Percentiles rank a stretch among this genome's conserved stretches.
Evolutionary conservation across 2,797 vertebrate genomes (phyloP).

Genomic region (Pogoniulus pusillus): DNA sequence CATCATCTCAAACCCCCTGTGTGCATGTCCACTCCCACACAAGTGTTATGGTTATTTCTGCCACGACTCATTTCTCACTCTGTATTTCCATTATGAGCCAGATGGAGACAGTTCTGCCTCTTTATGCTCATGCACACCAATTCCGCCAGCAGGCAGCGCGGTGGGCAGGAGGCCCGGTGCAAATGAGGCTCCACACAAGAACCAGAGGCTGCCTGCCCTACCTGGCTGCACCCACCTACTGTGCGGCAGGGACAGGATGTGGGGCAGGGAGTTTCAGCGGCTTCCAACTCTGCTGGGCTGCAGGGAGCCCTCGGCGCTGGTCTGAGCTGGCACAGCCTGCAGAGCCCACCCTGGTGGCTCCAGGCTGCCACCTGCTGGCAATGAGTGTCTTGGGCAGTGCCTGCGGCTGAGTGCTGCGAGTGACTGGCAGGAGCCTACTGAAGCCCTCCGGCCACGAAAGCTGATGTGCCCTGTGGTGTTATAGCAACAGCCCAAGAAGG

Average conservation of each 20-base stretch:
- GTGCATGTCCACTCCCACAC: neutral
- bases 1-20: neutral
- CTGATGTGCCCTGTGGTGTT: neutral
- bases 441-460: neutral
- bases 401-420: neutral
- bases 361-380: neutral
- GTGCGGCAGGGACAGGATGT: accelerated
- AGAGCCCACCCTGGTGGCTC: neutral
- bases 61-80: too few relatives aligned
- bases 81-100: too few relatives aligned
- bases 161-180: too few relatives aligned
- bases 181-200: too few relatives aligned
- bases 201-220: neutral
- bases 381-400: neutral
- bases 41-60: neutral
- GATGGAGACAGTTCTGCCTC: too few relatives aligned
- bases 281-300: too few relatives aligned
- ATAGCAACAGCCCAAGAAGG: too few relatives aligned
- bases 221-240: neutral
- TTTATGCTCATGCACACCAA: too few relatives aligned
- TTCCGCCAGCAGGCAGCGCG: too few relatives aligned
- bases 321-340: neutral
- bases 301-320: neutral
- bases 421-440: neutral
- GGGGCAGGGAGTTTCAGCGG: neutral